Conservation (phyloP, 2,113 vertebrate genomes). For the Dromas ardeola region DNA sequence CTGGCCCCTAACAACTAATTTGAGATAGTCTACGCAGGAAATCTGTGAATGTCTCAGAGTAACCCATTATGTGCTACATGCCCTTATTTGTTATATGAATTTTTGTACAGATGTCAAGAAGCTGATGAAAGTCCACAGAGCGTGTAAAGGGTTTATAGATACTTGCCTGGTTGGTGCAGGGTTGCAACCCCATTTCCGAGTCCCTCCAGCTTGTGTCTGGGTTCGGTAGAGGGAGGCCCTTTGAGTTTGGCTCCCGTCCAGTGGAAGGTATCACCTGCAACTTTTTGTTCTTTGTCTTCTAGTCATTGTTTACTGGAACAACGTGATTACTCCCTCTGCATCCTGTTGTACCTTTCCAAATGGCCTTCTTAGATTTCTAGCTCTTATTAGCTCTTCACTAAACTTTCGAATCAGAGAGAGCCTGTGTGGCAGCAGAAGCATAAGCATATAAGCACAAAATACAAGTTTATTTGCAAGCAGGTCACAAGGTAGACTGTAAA, state of each 20-base stretch:
- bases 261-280: not conserved
- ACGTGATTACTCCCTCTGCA: not conserved
- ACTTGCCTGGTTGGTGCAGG: not conserved
- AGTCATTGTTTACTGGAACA: not conserved
- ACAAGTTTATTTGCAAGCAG: not conserved
- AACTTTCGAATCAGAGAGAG: not conserved
- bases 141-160: not conserved
- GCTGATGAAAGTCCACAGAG: rapidly evolving
- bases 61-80: not conserved
- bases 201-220: not conserved
- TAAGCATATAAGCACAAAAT: not conserved
- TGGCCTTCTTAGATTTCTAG: not conserved
- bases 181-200: not conserved
- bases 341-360: not conserved
- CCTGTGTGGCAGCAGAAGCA: not conserved
- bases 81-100: not conserved
- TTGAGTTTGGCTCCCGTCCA: not conserved
- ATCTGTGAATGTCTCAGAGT: not conserved
- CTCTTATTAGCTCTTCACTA: not conserved
- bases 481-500: constrained; percentile 12
- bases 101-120: rapidly evolving
- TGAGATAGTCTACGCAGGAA: not conserved
- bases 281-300: constrained; percentile 25
- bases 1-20: not conserved
- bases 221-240: not conserved